phyloP scores from a whole-genome alignment of 2,888 invertebrate species.

The Entomobrya multifasciata region DNA sequence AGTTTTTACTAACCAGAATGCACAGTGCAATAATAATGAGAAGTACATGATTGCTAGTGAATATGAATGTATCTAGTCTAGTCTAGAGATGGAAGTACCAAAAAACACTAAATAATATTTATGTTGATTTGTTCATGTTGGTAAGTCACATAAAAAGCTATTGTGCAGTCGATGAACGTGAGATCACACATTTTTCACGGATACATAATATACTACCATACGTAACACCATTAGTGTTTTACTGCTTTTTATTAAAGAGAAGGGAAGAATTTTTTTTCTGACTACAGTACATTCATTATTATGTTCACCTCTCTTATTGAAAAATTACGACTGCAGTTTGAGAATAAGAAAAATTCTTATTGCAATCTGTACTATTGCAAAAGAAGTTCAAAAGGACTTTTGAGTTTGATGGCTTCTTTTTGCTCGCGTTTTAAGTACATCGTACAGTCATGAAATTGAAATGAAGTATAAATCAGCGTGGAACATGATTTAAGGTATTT shows the following conservation, averaged over 20 bases:
- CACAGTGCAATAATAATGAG: neutral
- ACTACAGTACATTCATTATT: no score
- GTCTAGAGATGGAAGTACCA: neutral
- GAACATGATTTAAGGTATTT: conserved; percentile 23
- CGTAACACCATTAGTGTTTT: neutral
- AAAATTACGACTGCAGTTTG: no score
- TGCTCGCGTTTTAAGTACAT: neutral
- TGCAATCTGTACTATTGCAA: conserved; percentile 14
- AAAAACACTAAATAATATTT: neutral
- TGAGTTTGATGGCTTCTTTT: conserved; percentile 42
- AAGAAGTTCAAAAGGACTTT: conserved; percentile 16
- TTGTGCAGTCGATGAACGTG: conserved; percentile 54
- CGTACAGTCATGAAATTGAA: no score
- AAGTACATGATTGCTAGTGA: no score
- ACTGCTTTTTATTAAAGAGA: neutral
- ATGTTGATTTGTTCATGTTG: neutral
- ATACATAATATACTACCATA: conserved; percentile 7
- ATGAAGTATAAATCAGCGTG: no score
- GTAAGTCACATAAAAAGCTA: neutral
- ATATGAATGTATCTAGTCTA: no score
- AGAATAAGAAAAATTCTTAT: neutral
- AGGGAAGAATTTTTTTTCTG: no score
- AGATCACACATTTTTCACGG: conserved; percentile 67
- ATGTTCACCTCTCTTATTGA: no score
- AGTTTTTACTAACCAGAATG: no score